Conservation (phyloP, 2,888 invertebrate species). For the Spodoptera littoralis region DNA sequence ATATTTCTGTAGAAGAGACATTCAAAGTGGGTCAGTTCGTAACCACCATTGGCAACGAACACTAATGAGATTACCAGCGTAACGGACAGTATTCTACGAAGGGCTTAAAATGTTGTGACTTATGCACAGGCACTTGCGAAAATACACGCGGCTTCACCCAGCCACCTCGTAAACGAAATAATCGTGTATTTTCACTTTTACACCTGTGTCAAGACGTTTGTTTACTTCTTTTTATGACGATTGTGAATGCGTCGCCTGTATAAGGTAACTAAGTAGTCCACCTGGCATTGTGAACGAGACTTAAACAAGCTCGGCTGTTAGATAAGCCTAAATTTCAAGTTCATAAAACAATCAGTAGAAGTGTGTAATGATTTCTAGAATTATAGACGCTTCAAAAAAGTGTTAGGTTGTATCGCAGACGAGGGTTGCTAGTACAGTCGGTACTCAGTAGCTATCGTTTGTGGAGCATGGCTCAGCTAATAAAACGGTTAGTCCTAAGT, state of each 20-base stretch:
- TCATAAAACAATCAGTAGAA: constrained; percentile 22
- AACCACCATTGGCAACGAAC: constrained; percentile 56
- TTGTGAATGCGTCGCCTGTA: constrained; percentile 57
- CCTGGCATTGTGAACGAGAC: constrained; percentile 51
- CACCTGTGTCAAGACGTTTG: constrained; percentile 83
- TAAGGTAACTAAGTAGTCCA: constrained; percentile 60
- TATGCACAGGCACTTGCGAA: constrained; percentile 59
- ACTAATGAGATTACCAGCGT: constrained; percentile 53
- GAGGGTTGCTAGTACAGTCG: constrained; percentile 67
- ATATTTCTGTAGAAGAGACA: constrained; percentile 44
- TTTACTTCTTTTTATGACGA: constrained; percentile 68
- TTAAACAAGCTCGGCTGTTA: constrained; percentile 44
- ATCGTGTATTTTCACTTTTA: constrained; percentile 74
- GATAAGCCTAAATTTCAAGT: constrained; percentile 51
- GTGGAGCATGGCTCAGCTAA: constrained; percentile 86
- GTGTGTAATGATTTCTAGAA: constrained; percentile 39
- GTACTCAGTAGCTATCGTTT: constrained; percentile 75
- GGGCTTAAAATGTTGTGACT: constrained; percentile 54
- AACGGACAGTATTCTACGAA: constrained; percentile 57
- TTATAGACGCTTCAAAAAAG: constrained; percentile 56
- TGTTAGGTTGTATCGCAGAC: constrained; percentile 61
- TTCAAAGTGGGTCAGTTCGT: constrained; percentile 56
- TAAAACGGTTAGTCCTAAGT: constrained; percentile 87
- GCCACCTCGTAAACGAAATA: constrained; percentile 66
- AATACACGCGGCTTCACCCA: constrained; percentile 52